Percentiles rank a stretch among this genome's conserved stretches.
phyloP scores from a whole-genome alignment of 2,888 invertebrate species.

The Nymphalis polychloros region DNA sequence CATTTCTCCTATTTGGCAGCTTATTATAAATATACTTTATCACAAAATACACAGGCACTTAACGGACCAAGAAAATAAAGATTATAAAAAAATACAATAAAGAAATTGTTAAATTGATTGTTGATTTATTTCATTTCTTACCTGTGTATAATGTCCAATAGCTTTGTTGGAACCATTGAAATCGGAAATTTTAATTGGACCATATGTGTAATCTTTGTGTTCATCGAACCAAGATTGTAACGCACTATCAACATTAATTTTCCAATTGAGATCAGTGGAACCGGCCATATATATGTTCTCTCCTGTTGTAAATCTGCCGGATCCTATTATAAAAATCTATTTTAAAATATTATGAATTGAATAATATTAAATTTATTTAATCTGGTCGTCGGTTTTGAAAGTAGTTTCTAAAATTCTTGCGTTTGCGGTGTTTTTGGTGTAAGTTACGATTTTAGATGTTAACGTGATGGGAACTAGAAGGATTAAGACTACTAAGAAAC shows the following conservation, averaged over 20 bases:
- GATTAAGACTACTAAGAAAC: too few relatives aligned
- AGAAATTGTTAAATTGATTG: too few relatives aligned
- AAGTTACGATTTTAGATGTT: too few relatives aligned
- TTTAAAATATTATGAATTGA: neutral
- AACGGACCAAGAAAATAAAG: too few relatives aligned
- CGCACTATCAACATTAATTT: conserved; percentile 49
- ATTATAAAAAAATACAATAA: too few relatives aligned
- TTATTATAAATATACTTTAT: too few relatives aligned
- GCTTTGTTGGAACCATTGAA: conserved; percentile 46
- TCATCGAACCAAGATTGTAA: conserved; percentile 63
- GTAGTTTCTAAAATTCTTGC: too few relatives aligned
- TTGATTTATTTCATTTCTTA: conserved; percentile 34
- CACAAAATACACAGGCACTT: too few relatives aligned
- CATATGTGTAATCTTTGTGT: conserved; percentile 55
- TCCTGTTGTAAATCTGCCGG: conserved; percentile 59
- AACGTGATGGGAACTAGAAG: too few relatives aligned
- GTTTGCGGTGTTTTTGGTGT: too few relatives aligned
- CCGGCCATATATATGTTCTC: conserved; percentile 63
- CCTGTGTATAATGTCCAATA: conserved; percentile 74
- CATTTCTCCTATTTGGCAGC: neutral
- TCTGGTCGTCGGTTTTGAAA: too few relatives aligned
- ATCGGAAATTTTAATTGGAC: conserved; percentile 46
- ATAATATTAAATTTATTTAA: too few relatives aligned
- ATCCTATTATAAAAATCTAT: conserved; percentile 48
- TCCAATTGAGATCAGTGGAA: conserved; percentile 46